A percentile compares a stretch with the other conserved stretches of the same genome.
phyloP scores from a whole-genome alignment of 2,888 invertebrate species.

The Tortrix viridana region DNA sequence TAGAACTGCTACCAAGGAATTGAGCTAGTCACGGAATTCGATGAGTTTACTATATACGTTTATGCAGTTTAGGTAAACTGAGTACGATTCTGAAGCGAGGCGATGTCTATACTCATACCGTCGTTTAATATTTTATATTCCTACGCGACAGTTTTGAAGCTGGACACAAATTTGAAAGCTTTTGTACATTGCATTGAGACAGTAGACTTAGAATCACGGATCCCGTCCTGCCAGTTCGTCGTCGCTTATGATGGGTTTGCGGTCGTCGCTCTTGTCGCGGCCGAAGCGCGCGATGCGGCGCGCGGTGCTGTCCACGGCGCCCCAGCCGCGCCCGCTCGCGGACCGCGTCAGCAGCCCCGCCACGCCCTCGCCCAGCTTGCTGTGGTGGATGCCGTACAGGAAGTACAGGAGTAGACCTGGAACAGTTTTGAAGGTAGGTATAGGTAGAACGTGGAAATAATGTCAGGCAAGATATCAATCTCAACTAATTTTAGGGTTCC shows the following conservation, averaged over 20 bases:
- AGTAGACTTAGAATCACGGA: slow-evolving; percentile 62
- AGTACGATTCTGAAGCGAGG: too few relatives aligned
- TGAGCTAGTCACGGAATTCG: too few relatives aligned
- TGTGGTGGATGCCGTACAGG: slow-evolving; percentile 93
- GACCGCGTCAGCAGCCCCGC: slow-evolving; percentile 73
- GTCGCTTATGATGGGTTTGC: slow-evolving; percentile 76
- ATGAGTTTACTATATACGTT: too few relatives aligned
- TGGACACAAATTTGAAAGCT: slow-evolving; percentile 39
- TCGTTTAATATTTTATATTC: background rate
- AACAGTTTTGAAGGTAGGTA: slow-evolving; percentile 40
- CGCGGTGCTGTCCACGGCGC: slow-evolving; percentile 77
- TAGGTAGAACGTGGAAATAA: background rate
- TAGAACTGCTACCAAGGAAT: too few relatives aligned
- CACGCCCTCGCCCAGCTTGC: slow-evolving; percentile 88
- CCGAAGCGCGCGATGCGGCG: slow-evolving; percentile 71
- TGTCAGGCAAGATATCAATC: too few relatives aligned
- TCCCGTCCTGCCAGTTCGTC: slow-evolving; percentile 74
- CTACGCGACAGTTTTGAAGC: slow-evolving; percentile 14
- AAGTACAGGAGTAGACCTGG: slow-evolving; percentile 92
- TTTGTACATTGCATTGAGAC: slow-evolving; percentile 40
- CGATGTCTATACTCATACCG: too few relatives aligned
- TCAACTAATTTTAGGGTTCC: too few relatives aligned
- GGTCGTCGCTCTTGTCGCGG: slow-evolving; percentile 71
- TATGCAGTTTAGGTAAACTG: too few relatives aligned
- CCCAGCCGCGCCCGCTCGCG: slow-evolving; percentile 74